A percentile compares a stretch with the other conserved stretches of the same genome.
Conservation (phyloP, 92 coral and sea anemone genomes). For the Zoanthus gigantus region DNA sequence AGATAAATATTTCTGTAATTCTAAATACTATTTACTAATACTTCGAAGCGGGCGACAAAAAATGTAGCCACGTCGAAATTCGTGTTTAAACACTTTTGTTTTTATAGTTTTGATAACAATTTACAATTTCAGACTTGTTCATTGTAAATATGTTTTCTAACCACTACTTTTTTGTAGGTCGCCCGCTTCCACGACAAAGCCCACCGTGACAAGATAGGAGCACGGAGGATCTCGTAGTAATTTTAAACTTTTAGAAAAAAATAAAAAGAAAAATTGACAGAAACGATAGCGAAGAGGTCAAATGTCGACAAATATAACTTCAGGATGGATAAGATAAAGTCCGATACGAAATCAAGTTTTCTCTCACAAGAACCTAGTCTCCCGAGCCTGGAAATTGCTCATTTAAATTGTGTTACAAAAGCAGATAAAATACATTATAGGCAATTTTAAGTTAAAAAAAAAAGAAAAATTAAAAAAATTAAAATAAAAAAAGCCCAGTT, state of each 20-base stretch:
- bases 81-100: not conserved
- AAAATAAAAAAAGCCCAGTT: too few relatives aligned
- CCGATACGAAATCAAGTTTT: not conserved
- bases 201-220: not conserved
- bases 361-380: constrained; percentile 15
- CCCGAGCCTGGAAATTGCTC: too few relatives aligned
- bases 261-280: constrained; percentile 10
- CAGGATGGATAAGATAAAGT: not conserved
- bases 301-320: not conserved
- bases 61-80: too few relatives aligned
- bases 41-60: too few relatives aligned
- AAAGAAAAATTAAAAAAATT: too few relatives aligned
- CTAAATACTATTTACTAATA: too few relatives aligned
- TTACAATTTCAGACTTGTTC: too few relatives aligned
- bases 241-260: constrained; percentile 7
- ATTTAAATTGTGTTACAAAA: not conserved
- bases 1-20: not conserved
- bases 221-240: not conserved
- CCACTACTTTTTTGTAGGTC: not conserved
- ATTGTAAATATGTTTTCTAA: too few relatives aligned
- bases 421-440: too few relatives aligned
- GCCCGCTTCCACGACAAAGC: not conserved
- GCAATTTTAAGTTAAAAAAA: too few relatives aligned
- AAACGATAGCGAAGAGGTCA: not conserved
- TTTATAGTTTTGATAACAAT: not conserved